Evolutionary conservation across 64 coral and sea anemone species (phyloP), one percentile per base, ranked within the genome.

Genomic region (Stichodactyla mertensii): DNA sequence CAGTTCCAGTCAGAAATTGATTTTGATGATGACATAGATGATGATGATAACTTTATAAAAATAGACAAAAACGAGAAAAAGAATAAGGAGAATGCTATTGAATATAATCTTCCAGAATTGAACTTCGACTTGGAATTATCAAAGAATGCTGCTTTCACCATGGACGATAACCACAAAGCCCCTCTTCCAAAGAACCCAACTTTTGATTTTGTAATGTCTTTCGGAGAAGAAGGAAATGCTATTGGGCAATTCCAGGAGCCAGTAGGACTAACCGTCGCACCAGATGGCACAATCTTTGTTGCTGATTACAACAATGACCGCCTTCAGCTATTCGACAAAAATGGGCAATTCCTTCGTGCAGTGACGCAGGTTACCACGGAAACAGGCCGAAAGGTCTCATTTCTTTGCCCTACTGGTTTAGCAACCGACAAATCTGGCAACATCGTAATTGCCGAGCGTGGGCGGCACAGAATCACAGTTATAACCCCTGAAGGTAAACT

Each of bases 281-380:
- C 84, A 61, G 67, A 93, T 54, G 94, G 91, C 16, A 87, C 81
- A 14, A 80, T 97, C 8, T 84, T 90, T 57, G 69, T 97, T 16
- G 91, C 94, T 45, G 94, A 97, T 57, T 93, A 89, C 55, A 89
- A 89, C 57, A 97, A 97, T 67, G 85, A 97, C 45, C 81, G 94
- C 45, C 80, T 97, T 28, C 88, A 97, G 77, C 67, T 90, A 19
- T 87, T 90, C 54, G 88, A 89, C 61, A 55, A 51, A 27, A 87
- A 92, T 10, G 94, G 94, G 19, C 62, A 87, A 82, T 85, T 93
- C 52, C 36, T 97, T 26, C 88, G 85, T 19, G 26, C 24, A 20
- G 57, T 87, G 12, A 79, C 86, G 7, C 78, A 87, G 8, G 86
- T 87, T 7, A 87, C 55, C 7, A 83, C 84, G 5, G 90, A 87